These are phyloP conservation scores for Eristalis intricaria DNA, from an alignment of 2,888 invertebrate genomes.

Conservation along the genomic window DNA sequence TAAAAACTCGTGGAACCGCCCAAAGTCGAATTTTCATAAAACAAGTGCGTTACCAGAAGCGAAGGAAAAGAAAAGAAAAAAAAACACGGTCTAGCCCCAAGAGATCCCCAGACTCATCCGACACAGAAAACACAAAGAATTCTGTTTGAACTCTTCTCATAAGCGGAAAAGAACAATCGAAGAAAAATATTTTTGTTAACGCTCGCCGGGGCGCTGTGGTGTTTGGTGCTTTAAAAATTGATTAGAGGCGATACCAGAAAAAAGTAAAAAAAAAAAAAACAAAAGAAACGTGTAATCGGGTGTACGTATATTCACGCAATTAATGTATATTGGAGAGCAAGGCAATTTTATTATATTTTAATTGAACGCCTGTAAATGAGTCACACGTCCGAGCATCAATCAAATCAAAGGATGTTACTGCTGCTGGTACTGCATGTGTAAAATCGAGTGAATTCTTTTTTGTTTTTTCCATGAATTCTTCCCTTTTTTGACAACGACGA, in stretches of 20 bases:
- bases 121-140: conserved; percentile 61
- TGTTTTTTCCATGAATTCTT: not conserved
- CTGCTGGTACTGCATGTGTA: conserved; percentile 40
- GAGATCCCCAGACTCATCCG: conserved; percentile 38
- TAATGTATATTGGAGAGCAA: conserved; percentile 23
- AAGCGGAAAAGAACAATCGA: conserved; percentile 32
- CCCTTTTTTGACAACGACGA: conserved; percentile 6
- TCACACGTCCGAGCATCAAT: conserved; percentile 51
- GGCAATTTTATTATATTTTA: conserved; percentile 32
- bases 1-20: conserved; percentile 65
- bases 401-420: conserved; percentile 54
- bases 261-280: not conserved
- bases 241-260: conserved; percentile 13
- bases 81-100: conserved; percentile 59
- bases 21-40: conserved; percentile 62
- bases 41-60: conserved; percentile 63
- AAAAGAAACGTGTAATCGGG: conserved; percentile 51
- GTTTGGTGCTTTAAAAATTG: conserved; percentile 47
- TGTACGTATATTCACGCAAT: conserved; percentile 38
- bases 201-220: conserved; percentile 49
- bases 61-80: conserved; percentile 29
- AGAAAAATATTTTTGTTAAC: conserved; percentile 35
- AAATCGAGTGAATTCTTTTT: conserved; percentile 39
- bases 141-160: conserved; percentile 38
- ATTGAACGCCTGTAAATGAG: conserved; percentile 50